Evolutionary conservation across 2,113 vertebrate species (phyloP).

Genomic region (Monarcha castaneiventris): DNA sequence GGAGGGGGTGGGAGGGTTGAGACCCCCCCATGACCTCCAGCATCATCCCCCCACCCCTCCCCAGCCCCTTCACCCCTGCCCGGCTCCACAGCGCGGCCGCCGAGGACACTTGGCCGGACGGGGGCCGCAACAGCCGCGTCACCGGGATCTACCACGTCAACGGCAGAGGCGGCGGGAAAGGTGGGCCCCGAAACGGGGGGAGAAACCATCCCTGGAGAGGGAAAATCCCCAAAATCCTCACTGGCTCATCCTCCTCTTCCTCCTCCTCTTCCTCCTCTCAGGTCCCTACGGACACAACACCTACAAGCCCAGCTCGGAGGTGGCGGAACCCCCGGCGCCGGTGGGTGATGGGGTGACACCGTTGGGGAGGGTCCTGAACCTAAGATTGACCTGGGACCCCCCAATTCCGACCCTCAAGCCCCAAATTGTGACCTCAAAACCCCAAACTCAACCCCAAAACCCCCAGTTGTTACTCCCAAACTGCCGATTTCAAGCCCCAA

Average conservation of each 20-base stretch:
- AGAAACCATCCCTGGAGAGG: no score
- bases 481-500: neutral
- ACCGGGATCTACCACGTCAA: neutral
- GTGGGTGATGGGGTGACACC: neutral
- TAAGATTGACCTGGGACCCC: no score
- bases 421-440: no score
- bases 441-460: neutral
- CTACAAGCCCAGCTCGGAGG: neutral
- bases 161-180: neutral
- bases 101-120: neutral
- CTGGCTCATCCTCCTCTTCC: neutral
- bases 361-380: neutral
- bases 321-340: neutral
- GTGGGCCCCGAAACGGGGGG: neutral
- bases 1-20: neutral
- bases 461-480: neutral
- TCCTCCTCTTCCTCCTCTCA: neutral
- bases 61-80: neutral
- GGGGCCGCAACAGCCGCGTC: neutral
- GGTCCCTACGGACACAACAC: neutral
- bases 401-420: no score
- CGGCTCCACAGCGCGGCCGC: neutral
- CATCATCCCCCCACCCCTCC: rapidly evolving
- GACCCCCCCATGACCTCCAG: neutral
- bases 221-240: neutral